These are phyloP conservation scores for Oncorhynchus masou DNA, from an alignment of 2,113 vertebrate species.

Conservation along the genomic window DNA sequence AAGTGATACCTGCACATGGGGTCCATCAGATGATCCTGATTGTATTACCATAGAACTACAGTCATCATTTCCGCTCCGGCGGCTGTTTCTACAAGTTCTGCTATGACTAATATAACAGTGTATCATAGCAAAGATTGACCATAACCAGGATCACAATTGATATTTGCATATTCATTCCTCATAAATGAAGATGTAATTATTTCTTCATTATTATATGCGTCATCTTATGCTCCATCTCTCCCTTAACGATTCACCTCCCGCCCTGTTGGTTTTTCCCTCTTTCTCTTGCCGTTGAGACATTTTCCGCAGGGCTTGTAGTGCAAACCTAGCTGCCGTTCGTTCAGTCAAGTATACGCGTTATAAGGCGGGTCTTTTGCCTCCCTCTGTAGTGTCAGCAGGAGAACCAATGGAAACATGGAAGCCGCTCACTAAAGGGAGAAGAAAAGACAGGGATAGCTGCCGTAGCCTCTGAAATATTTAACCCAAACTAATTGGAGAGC, in stretches of 20 bases:
- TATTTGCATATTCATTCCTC: too few relatives aligned
- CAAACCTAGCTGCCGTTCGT: slow-evolving; percentile 7
- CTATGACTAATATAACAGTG: neutral
- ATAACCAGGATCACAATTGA: neutral
- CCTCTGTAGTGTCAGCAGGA: slow-evolving; percentile 35
- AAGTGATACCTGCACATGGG: neutral
- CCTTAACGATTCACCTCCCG: neutral
- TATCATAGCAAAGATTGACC: neutral
- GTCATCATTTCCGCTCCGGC: neutral
- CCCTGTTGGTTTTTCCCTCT: slow-evolving; percentile 6
- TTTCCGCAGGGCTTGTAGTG: slow-evolving; percentile 13
- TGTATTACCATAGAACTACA: neutral
- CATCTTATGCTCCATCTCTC: too few relatives aligned
- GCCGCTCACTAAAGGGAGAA: slow-evolving; percentile 10
- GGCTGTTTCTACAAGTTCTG: neutral
- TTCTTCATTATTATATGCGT: too few relatives aligned
- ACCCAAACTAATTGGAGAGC: slow-evolving; percentile 63
- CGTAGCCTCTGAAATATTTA: slow-evolving; percentile 60
- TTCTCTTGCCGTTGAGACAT: neutral
- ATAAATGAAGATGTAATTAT: too few relatives aligned
- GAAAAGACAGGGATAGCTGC: slow-evolving; percentile 16
- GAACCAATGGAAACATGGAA: slow-evolving; percentile 33
- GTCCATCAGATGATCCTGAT: neutral
- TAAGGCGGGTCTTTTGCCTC: slow-evolving; percentile 2
- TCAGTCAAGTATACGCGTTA: neutral